These are phyloP conservation scores for Lithophane socia DNA, from an alignment of 2,888 invertebrate species.

Conservation along the genomic window DNA sequence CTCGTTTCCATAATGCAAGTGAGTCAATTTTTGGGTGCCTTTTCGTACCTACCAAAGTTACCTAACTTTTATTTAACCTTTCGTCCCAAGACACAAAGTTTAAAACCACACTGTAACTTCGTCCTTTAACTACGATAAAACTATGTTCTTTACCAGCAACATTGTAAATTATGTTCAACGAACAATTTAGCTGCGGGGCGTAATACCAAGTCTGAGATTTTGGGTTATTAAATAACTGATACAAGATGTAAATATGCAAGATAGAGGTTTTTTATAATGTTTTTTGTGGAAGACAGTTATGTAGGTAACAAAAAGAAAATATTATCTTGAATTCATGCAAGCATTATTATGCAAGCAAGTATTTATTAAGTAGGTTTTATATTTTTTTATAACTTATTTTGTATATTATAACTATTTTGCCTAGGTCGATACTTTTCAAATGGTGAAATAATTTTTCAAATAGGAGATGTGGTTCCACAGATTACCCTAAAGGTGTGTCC, in stretches of 20 bases:
- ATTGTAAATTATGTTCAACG: constrained; percentile 17
- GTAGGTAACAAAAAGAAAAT: too few species aligned
- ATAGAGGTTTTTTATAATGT: not conserved
- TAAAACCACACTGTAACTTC: constrained; percentile 5
- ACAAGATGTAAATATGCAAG: not conserved
- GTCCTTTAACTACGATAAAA: constrained; percentile 19
- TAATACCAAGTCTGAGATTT: not conserved
- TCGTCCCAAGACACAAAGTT: not conserved
- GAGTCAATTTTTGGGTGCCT: not conserved
- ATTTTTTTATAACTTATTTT: too few species aligned
- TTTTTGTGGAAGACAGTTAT: not conserved
- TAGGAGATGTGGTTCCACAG: too few species aligned
- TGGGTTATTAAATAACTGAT: constrained; percentile 30
- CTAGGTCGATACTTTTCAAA: too few species aligned
- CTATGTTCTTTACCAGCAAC: constrained; percentile 17
- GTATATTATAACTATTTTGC: too few species aligned
- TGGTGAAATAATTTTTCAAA: too few species aligned
- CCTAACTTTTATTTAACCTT: not conserved
- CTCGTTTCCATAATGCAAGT: too few species aligned
- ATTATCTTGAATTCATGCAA: too few species aligned
- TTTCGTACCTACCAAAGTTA: not conserved
- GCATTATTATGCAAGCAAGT: too few species aligned
- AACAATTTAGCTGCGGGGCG: constrained; percentile 32
- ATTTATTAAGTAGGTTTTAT: too few species aligned
- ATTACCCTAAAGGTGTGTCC: too few species aligned